Percentiles rank a stretch among this genome's conserved stretches.
These are phyloP conservation scores for Allolobophora icterica DNA, from an alignment of 2,888 invertebrate species.

Conservation along the genomic window DNA sequence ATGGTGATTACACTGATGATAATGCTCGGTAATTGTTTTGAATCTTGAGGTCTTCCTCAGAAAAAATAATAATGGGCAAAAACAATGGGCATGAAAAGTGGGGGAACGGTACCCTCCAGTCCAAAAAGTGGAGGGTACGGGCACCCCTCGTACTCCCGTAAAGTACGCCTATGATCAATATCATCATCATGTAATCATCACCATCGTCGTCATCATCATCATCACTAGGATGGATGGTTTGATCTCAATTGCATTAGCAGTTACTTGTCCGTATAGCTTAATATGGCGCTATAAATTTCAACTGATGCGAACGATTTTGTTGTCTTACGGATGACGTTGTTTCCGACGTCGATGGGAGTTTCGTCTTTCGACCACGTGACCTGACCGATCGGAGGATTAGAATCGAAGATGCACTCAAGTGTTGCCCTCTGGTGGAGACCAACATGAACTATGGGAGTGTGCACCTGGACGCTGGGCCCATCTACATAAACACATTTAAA, in stretches of 20 bases:
- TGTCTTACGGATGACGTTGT: not conserved
- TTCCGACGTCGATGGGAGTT: not conserved
- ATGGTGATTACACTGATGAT: too few species aligned
- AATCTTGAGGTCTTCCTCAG: too few species aligned
- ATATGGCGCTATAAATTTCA: too few species aligned
- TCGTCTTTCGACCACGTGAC: slow-evolving; percentile 2
- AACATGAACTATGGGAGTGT: not conserved
- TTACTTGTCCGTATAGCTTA: not conserved
- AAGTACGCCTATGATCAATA: too few species aligned
- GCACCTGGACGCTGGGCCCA: not conserved
- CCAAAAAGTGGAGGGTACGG: too few species aligned
- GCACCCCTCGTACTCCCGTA: too few species aligned
- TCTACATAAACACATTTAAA: not conserved
- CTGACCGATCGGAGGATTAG: not conserved
- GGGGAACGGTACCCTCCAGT: too few species aligned
- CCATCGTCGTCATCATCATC: not conserved
- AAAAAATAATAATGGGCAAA: too few species aligned
- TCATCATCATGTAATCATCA: too few species aligned
- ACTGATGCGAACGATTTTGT: too few species aligned
- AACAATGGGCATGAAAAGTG: too few species aligned
- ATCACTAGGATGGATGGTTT: not conserved
- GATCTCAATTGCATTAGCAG: not conserved
- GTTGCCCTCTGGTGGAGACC: not conserved
- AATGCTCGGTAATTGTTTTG: too few species aligned
- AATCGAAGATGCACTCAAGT: slow-evolving; percentile 22